Evolutionary conservation across 2,113 vertebrate species (phyloP).

Genomic region (Scalopus aquaticus): DNA sequence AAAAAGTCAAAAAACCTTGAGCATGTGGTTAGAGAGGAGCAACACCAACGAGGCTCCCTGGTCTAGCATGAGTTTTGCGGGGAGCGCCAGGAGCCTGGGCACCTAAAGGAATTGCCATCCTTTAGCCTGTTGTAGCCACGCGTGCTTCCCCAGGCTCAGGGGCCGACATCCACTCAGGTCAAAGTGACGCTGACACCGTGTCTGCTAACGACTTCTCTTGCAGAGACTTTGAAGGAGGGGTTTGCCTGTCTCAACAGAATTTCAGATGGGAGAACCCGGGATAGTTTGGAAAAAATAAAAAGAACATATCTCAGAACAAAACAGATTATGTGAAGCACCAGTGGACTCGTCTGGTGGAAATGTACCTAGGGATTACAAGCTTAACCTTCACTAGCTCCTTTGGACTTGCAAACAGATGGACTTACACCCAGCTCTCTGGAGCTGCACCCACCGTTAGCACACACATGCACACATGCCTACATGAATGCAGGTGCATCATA

Average conservation of each 20-base stretch:
- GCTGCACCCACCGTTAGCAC: background rate
- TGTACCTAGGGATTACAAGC: background rate
- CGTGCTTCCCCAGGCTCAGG: background rate
- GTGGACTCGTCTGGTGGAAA: background rate
- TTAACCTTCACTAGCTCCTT: background rate
- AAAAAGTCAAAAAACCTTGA: background rate
- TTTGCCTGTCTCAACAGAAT: background rate
- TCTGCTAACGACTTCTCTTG: background rate
- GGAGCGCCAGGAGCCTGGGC: background rate
- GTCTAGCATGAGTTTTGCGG: background rate
- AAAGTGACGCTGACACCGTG: background rate
- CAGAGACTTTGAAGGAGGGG: background rate
- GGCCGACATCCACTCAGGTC: background rate
- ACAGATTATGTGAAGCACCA: background rate
- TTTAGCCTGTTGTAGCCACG: background rate
- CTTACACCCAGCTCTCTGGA: conserved; percentile 11
- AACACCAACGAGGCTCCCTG: background rate
- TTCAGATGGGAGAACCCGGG: background rate
- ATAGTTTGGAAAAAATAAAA: background rate
- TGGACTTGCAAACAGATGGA: conserved; percentile 19
- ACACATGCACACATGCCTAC: background rate
- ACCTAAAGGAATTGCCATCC: background rate
- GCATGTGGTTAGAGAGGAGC: background rate
- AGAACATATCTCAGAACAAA: background rate
- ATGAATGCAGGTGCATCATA: background rate